Evolutionary conservation across 2,113 vertebrate genomes (phyloP).

Genomic region (Nothoprocta perdicaria): DNA sequence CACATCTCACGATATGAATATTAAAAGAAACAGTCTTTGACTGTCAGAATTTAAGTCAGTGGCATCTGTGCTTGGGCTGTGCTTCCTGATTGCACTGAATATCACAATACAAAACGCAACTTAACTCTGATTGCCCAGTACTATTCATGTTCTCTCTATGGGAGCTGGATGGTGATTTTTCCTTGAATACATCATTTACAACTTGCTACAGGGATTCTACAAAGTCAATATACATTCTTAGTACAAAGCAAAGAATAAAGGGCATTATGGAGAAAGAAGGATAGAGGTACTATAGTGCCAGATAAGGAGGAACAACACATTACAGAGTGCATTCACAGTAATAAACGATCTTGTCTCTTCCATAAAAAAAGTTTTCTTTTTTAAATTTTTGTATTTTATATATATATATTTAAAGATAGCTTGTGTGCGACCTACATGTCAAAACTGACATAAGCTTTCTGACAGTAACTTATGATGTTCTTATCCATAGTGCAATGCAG

Average conservation of each 20-base stretch:
- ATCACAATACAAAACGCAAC: slow-evolving; percentile 56
- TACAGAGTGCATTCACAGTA: slow-evolving; percentile 29
- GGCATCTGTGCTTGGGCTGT: slow-evolving; percentile 27
- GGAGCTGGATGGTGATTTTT: slow-evolving; percentile 58
- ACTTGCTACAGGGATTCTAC: slow-evolving; percentile 54
- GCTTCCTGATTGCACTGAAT: slow-evolving; percentile 42
- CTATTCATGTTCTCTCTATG: slow-evolving; percentile 40
- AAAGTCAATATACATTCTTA: slow-evolving; percentile 60
- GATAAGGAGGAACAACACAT: slow-evolving; percentile 49
- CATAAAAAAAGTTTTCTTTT: background rate
- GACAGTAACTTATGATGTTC: slow-evolving; percentile 23
- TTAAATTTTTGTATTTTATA: slow-evolving; percentile 5
- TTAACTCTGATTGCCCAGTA: slow-evolving; percentile 49
- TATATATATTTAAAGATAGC: background rate
- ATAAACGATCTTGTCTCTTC: background rate
- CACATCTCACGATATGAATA: background rate
- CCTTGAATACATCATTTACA: slow-evolving; percentile 65
- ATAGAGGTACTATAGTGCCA: slow-evolving; percentile 29
- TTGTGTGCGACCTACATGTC: slow-evolving; percentile 10
- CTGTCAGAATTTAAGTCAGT: slow-evolving; percentile 25
- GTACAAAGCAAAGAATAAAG: slow-evolving; percentile 69
- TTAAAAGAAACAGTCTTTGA: slow-evolving; percentile 12
- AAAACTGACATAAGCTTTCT: slow-evolving; percentile 25
- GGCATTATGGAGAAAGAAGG: slow-evolving; percentile 41
- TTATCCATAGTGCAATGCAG: slow-evolving; percentile 38